Evolutionary conservation across 2,113 vertebrate species (phyloP), one percentile per base, ranked within the genome.

Genomic region (Nibea coibor): DNA sequence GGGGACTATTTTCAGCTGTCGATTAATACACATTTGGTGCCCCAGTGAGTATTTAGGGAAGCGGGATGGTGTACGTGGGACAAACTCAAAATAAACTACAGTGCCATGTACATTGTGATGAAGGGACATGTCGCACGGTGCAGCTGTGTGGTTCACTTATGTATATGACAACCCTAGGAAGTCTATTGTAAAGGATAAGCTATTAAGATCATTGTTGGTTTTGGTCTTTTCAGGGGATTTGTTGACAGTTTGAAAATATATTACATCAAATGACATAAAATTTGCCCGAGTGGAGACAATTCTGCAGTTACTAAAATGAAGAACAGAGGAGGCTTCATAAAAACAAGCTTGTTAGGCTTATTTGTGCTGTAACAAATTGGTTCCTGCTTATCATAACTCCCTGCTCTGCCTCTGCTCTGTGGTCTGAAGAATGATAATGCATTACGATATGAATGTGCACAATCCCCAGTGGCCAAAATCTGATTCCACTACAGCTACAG

Each of bases 321-420:
- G 22, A 57, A 65, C 56, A 72, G 66, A 71, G 28, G 54, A 67
- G 15, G 14, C 3, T 15, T 10, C 22, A 43, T 53, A 35, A 15
- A 20, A 71, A 47, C 19, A 56, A 45, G 12, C 31, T 75, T 70
- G 28, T 79, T 81, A 28, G 62, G 50, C 61, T 59, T 68, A 26
- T 78, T 77, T 64, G 9, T 68, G 57, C 69, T 71, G 45, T 24
- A 73, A 43, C 20, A 68, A 56, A 75, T 59, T 70, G 80, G n/a
- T 39, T 61, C 22, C 4, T 0, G 3, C 20, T 71, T 51, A 73
- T 71, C 15, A 31, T 58, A 57, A 66, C 28, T 64, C 58, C 45
- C 31, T 50, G 10, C 62, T 65, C 61, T 54, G 61, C 16, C 26
- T 78, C 71, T 56, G 17, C 28, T 54, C 28, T 83, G 47, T 48